Evolutionary conservation across 2,113 vertebrate genomes (phyloP), one percentile per base, ranked within the genome.

Genomic region (Dermatemys mawii): DNA sequence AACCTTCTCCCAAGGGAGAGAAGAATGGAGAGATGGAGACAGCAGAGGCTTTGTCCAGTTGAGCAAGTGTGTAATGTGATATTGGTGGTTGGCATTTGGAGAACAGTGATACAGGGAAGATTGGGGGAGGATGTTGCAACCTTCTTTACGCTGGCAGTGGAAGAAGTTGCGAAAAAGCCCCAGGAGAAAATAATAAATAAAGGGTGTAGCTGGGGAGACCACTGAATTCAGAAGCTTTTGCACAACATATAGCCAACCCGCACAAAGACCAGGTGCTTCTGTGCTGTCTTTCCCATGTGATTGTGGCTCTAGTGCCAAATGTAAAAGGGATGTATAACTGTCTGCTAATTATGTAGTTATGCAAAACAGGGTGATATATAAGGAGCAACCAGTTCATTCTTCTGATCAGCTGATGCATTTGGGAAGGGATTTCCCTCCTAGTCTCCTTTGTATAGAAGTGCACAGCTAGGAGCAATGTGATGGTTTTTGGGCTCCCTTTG

Each of bases 181-280:
- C 89, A 87, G 90, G 95, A 97, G 96, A 94, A 95, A 97, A 96
- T 96, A 95, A 94, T 93, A 96, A 95, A 96, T 88, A 93, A 94
- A 92, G 85, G 97, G 97, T 78, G 97, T 85, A 94, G 70, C 94
- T 85, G 57, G 90, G 76, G 84, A 91, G 57, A 50, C 84, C 78
- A 54, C 10, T 83, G 86, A 82, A 79, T 91, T 91, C 90, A 96
- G 88, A 95, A 95, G 86, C 32, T 49, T 96, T 96, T 94, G 93
- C 96, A 93, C 95, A 95, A 94, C 1, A 4, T 29, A 75, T 46
- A 78, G 78, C 78, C 67, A 88, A 94, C 91, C 93, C 83, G 90
- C 94, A 92, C 92, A 48, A 90, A 84, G 84, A 75, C 89, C 94
- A 83, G 95, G 95, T 92, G 91, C 94, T 81, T 96, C 88, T 92